Evolutionary conservation across 2,888 invertebrate species (phyloP), one percentile per base, ranked within the genome.

Genomic region (Platypus cylindrus): DNA sequence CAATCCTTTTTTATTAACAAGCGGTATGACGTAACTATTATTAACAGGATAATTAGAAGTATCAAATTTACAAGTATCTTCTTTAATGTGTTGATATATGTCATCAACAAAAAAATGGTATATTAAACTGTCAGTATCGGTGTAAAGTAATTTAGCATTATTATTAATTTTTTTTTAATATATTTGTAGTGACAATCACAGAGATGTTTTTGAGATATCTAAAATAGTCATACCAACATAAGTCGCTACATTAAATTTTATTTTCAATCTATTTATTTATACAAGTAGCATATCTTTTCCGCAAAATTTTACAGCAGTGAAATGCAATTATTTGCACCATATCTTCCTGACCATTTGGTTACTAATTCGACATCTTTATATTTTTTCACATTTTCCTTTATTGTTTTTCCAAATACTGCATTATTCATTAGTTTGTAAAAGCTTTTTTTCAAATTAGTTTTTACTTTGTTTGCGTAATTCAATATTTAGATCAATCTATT

Each of bases 101-200:
- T 36, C 18, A 17, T 31, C 31, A 26, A 31, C 31, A 26, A 15
- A 32, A 32, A 32, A 36, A 4, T 32, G 36, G 20, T 36, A 36
- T 27, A 36, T 33, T 1, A 36, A 14, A 8, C 12, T 15, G 17
- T 35, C 35, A 7, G 30, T 35, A 8, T 34, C 34, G 8, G 28
- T 28, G 13, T 34, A 34, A n/a, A 34, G 16, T 23, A 34, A 23
- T 36, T 36, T 36, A 14, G 26, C 36, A 16, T 15, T 24, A 3
- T 20, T 11, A 5, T 12, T 12, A 30, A 34, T 22, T 30, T 28
- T 29, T 12, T 9, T 9, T 22, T 30, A 5, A 34, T 30, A 30
- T 22, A 29, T 18, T 34, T 34, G 14, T 34, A 34, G 23, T 34
- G 34, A 30, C 28, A 34, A 34, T 34, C 34, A 16, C 29, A 34